A percentile compares a stretch with the other conserved stretches of the same genome.
phyloP scores from a whole-genome alignment of 2,888 invertebrate species.

The Drosophila birchii region DNA sequence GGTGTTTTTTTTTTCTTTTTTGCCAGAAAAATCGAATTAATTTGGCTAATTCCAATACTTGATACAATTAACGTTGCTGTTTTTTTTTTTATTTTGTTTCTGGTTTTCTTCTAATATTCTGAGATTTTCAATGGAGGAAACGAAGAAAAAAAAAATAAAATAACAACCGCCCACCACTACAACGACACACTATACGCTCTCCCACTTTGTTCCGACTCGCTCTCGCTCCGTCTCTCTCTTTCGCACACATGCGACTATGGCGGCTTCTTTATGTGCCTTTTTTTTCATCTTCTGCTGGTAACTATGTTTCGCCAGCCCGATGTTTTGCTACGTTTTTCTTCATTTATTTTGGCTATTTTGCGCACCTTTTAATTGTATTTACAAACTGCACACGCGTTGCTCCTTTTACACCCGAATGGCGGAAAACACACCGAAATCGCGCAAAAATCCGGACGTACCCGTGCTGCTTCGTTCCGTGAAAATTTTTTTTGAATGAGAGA shows the following conservation, averaged over 20 bases:
- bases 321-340: conserved; percentile 26
- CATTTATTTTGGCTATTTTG: conserved; percentile 14
- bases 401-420: conserved; percentile 57
- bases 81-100: neutral
- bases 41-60: conserved; percentile 1
- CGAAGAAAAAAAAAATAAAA: conserved; percentile 11
- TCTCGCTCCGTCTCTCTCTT: conserved; percentile 18
- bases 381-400: conserved; percentile 20
- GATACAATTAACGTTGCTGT: neutral
- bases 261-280: conserved; percentile 44
- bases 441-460: conserved; percentile 42
- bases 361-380: conserved; percentile 31
- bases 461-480: conserved; percentile 35
- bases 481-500: conserved; percentile 1
- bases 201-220: conserved; percentile 22
- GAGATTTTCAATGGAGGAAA: conserved; percentile 53
- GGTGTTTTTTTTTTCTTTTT: conserved; percentile 10
- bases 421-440: conserved; percentile 44
- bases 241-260: conserved; percentile 38
- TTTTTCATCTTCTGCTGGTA: conserved; percentile 13
- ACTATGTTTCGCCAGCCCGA: conserved; percentile 3
- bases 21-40: conserved; percentile 9
- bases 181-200: conserved; percentile 45
- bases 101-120: conserved; percentile 4
- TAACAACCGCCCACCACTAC: conserved; percentile 49